These are phyloP conservation scores for Nasonia oneida DNA, from an alignment of 2,888 invertebrate species.

Conservation along the genomic window DNA sequence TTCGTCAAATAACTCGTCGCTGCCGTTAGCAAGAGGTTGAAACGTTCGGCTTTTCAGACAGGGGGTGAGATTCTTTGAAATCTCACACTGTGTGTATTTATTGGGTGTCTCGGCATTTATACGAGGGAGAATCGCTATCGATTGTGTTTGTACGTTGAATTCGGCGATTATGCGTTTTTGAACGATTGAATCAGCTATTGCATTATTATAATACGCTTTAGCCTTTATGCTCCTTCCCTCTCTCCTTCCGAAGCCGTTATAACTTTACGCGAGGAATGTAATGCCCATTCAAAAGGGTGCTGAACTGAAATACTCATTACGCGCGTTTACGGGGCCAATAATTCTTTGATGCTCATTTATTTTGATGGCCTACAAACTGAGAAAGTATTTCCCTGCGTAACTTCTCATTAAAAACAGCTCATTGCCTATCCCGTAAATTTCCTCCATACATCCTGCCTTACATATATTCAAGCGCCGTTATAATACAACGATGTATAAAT, in stretches of 20 bases:
- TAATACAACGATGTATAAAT: no score
- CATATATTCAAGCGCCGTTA: no score
- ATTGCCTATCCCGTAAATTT: neutral
- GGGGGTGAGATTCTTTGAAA: neutral
- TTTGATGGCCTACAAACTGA: slow-evolving; percentile 1
- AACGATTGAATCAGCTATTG: neutral
- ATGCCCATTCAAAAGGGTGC: neutral
- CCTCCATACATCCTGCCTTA: neutral
- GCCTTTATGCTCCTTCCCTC: neutral
- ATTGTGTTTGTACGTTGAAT: slow-evolving; percentile 30
- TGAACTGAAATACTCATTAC: neutral
- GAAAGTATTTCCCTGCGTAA: neutral
- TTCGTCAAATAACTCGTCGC: slow-evolving; percentile 44
- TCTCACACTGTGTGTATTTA: neutral
- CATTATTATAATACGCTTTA: neutral
- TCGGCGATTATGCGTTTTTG: neutral
- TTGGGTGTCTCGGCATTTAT: neutral
- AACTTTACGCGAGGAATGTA: neutral
- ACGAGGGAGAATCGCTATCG: neutral
- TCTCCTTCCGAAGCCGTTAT: neutral
- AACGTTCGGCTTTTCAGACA: neutral
- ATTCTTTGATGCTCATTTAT: slow-evolving; percentile 16
- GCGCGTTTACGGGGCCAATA: neutral
- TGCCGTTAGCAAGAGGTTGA: neutral
- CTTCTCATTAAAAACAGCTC: neutral